A percentile compares a stretch with the other conserved stretches of the same genome.
Evolutionary conservation across 2,113 vertebrate species (phyloP).

Genomic region (Oryzias javanicus): DNA sequence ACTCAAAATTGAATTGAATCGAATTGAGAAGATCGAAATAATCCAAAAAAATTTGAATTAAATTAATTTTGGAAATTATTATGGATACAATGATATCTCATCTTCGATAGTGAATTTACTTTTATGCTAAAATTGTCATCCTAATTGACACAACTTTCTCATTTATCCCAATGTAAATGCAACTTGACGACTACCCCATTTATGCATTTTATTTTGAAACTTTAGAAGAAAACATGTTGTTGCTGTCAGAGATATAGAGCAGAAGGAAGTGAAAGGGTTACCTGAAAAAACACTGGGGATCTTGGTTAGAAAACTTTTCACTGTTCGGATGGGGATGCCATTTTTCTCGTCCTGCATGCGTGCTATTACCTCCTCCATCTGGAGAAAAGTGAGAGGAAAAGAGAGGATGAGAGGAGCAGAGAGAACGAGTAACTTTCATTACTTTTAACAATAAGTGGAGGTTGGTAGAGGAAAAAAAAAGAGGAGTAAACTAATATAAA

Average conservation of each 20-base stretch:
- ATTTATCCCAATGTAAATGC: too few relatives aligned
- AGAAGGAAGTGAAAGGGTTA: slow-evolving; percentile 69
- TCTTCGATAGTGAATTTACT: too few relatives aligned
- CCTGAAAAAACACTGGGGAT: slow-evolving; percentile 98
- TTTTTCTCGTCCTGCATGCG: slow-evolving; percentile 98
- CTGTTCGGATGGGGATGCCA: slow-evolving; percentile 95
- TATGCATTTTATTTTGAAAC: not conserved
- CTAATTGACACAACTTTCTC: too few relatives aligned
- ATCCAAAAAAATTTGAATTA: too few relatives aligned
- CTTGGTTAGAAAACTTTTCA: slow-evolving; percentile 98
- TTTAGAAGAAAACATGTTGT: not conserved
- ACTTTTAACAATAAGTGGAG: slow-evolving; percentile 3
- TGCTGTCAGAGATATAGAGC: not conserved
- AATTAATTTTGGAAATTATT: too few relatives aligned
- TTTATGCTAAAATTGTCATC: too few relatives aligned
- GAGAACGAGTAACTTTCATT: slow-evolving; percentile 15
- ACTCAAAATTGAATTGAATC: too few relatives aligned
- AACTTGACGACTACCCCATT: not conserved
- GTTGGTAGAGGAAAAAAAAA: slow-evolving; percentile 6
- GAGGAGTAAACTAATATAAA: slow-evolving; percentile 29
- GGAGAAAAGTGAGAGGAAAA: slow-evolving; percentile 26
- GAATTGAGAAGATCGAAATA: too few relatives aligned
- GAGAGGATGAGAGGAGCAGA: not conserved
- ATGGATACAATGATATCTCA: too few relatives aligned
- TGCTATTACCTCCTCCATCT: slow-evolving; percentile 98